These are phyloP conservation scores for Australoheros scitulus DNA, from an alignment of 2,113 vertebrate genomes.

Conservation along the genomic window DNA sequence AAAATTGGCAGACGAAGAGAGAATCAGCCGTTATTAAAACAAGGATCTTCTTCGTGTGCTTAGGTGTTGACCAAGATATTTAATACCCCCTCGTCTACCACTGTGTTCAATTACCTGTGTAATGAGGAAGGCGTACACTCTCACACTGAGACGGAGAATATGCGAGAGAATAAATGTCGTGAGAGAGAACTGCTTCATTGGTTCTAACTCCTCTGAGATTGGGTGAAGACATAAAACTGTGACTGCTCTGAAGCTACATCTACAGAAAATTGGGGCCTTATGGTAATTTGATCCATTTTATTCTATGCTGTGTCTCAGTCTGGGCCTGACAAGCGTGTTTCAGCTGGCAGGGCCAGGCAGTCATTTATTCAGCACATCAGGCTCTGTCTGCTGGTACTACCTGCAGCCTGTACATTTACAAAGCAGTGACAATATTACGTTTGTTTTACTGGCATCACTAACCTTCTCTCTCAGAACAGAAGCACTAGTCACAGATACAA, in stretches of 20 bases:
- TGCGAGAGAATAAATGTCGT: conserved; percentile 40
- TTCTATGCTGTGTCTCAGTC: conserved; percentile 38
- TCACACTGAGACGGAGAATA: conserved; percentile 23
- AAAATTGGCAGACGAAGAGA: not conserved
- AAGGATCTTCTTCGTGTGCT: conserved; percentile 7
- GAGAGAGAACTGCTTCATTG: conserved; percentile 36
- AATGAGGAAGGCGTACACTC: conserved; percentile 45
- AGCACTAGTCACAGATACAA: not conserved
- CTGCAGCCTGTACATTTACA: conserved; percentile 27
- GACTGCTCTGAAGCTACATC: conserved; percentile 23
- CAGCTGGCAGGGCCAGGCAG: not conserved
- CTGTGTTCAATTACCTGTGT: conserved; percentile 60
- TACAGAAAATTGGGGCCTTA: conserved; percentile 55
- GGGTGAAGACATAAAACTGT: conserved; percentile 34
- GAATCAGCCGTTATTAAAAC: not conserved
- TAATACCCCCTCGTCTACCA: conserved; percentile 6
- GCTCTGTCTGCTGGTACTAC: conserved; percentile 26
- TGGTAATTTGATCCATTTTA: conserved; percentile 60
- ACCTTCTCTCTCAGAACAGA: not conserved
- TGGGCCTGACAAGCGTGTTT: conserved; percentile 35
- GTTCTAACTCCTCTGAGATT: conserved; percentile 31
- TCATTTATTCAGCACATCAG: conserved; percentile 49
- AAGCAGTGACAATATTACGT: not conserved
- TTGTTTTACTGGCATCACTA: conserved; percentile 14
- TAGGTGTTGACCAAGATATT: conserved; percentile 40